phyloP scores from a whole-genome alignment of 2,797 vertebrate genomes.

The Amblyopsis hoosieri region DNA sequence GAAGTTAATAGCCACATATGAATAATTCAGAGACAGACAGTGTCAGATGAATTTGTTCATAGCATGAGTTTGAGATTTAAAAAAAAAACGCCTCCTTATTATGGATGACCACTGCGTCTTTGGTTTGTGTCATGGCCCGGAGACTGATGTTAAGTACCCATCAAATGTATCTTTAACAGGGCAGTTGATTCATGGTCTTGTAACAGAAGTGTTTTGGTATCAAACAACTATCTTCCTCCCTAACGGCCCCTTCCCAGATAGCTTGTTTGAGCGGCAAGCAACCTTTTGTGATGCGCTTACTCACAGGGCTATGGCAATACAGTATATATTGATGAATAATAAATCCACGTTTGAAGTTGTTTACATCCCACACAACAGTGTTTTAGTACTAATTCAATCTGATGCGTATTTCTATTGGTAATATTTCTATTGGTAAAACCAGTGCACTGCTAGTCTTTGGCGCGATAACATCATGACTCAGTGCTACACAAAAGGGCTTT shows the following conservation, averaged over 20 bases:
- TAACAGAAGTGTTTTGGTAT: conserved; percentile 54
- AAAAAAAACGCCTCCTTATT: conserved; percentile 63
- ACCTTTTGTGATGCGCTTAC: conserved; percentile 31
- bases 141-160: conserved; percentile 55
- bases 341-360: conserved; percentile 48
- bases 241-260: conserved; percentile 33
- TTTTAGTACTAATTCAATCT: conserved; percentile 60
- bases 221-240: conserved; percentile 27
- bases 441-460: conserved; percentile 46
- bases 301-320: conserved; percentile 24
- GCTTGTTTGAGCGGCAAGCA: conserved; percentile 38
- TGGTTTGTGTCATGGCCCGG: conserved; percentile 60
- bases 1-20: conserved; percentile 56
- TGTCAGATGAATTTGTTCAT: conserved; percentile 64
- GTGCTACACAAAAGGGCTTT: conserved; percentile 38
- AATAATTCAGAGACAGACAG: conserved; percentile 62
- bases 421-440: conserved; percentile 53
- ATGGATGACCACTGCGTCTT: conserved; percentile 62
- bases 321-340: conserved; percentile 34
- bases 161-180: conserved; percentile 52
- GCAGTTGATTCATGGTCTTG: conserved; percentile 56
- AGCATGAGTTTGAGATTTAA: conserved; percentile 61
- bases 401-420: conserved; percentile 55
- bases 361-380: conserved; percentile 58
- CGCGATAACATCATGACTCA: conserved; percentile 61